These are phyloP conservation scores for Tribolium freemani DNA, from an alignment of 2,888 invertebrate genomes.

Conservation along the genomic window DNA sequence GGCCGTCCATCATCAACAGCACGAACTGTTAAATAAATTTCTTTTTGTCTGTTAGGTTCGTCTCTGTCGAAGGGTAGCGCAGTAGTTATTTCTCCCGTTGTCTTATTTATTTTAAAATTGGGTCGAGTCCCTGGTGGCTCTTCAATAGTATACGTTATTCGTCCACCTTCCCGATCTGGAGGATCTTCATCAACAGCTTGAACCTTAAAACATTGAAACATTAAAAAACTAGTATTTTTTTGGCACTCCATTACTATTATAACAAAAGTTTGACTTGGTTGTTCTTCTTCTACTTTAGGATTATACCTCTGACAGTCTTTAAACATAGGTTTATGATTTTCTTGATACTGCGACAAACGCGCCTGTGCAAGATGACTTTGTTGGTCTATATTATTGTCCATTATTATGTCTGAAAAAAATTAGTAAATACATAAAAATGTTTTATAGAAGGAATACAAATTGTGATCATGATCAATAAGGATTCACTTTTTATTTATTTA, in stretches of 20 bases:
- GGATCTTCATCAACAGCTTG: slow-evolving; percentile 82
- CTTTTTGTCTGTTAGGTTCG: slow-evolving; percentile 87
- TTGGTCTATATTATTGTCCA: slow-evolving; percentile 24
- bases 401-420: slow-evolving; percentile 25
- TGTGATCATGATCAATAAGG: no score
- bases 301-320: slow-evolving; percentile 86
- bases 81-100: slow-evolving; percentile 83
- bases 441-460: not conserved
- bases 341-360: slow-evolving; percentile 56
- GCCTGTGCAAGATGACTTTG: not conserved
- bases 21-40: slow-evolving; percentile 87
- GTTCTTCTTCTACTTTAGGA: slow-evolving; percentile 84
- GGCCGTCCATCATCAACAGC: slow-evolving; percentile 95
- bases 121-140: slow-evolving; percentile 80
- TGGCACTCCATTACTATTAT: slow-evolving; percentile 72
- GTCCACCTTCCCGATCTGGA: slow-evolving; percentile 81
- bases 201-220: slow-evolving; percentile 70
- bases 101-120: slow-evolving; percentile 84
- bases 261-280: slow-evolving; percentile 79
- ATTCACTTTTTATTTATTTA: no score
- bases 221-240: slow-evolving; percentile 4
- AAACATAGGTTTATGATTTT: slow-evolving; percentile 92
- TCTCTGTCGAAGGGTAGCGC: slow-evolving; percentile 88
- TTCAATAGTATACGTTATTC: slow-evolving; percentile 87
- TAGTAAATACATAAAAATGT: not conserved